Base-by-base conservation (phyloP, 1,140 invertebrate genomes). In the Papilio machaon region DNA sequence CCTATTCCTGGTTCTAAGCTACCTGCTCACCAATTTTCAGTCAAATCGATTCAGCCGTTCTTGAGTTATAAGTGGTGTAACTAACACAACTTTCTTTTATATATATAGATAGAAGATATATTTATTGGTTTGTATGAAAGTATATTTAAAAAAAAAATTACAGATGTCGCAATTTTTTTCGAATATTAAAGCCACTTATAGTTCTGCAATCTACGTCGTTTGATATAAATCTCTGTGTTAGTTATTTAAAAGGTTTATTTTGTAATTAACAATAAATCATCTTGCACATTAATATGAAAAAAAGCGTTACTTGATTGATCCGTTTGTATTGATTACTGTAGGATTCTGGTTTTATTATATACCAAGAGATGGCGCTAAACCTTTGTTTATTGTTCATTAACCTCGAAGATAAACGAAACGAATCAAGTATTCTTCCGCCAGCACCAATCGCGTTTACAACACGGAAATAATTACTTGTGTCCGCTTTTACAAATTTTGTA, bases 361-460 rank as follows among this genome's bases (percentile, higher is more conserved):
- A 43, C 11, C 7, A 13, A 83, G 43, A 85, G 84, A 85, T 85
- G 84, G 82, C 83, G 83, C 23, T 49, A 74, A 47, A 74, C 0
- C 7, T 19, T 3, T 76, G 23, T 82, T 46, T 81, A 52, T 30
- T 80, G 83, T 82, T 84, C 83, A 81, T 78, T 84, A 84, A 80
- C 81, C 80, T 85, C 82, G 74, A 17, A 73, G 83, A 85, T 83
- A 85, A 79, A 58, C 58, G 30, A 85, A 79, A 58, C 58, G 30
- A 67, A 78, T 76, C 13, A 47, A 75, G 43, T 75, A 23, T 30
- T 74, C 47, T 76, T 47, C 46, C 30, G 78, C 82, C 80, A 82
- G 82, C 82, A 73, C 82, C 77, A 80, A 83, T 79, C 79, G 81
- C 75, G 77, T 82, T 81, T 80, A 84, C 74, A 84, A 84, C 83